Evolutionary conservation across 2,888 invertebrate species (phyloP).

Genomic region (Dendrolimus houi): DNA sequence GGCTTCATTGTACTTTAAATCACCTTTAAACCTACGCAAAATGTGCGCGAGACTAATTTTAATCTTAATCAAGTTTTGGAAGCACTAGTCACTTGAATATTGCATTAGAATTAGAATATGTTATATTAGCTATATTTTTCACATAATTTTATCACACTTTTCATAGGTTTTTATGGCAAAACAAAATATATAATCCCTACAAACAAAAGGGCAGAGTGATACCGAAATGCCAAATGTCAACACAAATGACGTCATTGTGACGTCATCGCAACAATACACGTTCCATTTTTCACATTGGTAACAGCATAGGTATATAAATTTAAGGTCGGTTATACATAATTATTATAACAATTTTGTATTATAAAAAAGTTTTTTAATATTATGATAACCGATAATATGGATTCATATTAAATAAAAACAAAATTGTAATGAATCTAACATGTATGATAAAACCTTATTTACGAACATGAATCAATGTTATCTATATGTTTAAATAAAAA

Average conservation of each 20-base stretch:
- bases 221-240: conserved; percentile 40
- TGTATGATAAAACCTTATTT: too few species aligned
- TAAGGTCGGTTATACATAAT: too few species aligned
- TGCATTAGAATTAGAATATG: neutral
- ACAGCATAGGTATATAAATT: too few species aligned
- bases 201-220: conserved; percentile 24
- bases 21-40: conserved; percentile 22
- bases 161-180: neutral
- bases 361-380: too few species aligned
- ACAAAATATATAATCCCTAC: conserved; percentile 9
- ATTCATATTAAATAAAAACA: too few species aligned
- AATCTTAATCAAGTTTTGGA: conserved; percentile 5
- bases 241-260: conserved; percentile 54
- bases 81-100: conserved; percentile 1
- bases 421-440: too few species aligned
- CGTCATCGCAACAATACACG: conserved; percentile 32
- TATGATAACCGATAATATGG: too few species aligned
- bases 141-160: neutral
- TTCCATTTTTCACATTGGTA: conserved; percentile 13
- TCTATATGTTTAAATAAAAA: too few species aligned
- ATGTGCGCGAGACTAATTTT: conserved; percentile 7
- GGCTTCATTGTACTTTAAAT: conserved; percentile 48
- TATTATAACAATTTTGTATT: too few species aligned
- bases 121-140: neutral
- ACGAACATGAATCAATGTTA: too few species aligned